Percentiles rank a stretch among this genome's conserved stretches.
phyloP scores from a whole-genome alignment of 2,888 invertebrate genomes.

The Drosophila algonquin region DNA sequence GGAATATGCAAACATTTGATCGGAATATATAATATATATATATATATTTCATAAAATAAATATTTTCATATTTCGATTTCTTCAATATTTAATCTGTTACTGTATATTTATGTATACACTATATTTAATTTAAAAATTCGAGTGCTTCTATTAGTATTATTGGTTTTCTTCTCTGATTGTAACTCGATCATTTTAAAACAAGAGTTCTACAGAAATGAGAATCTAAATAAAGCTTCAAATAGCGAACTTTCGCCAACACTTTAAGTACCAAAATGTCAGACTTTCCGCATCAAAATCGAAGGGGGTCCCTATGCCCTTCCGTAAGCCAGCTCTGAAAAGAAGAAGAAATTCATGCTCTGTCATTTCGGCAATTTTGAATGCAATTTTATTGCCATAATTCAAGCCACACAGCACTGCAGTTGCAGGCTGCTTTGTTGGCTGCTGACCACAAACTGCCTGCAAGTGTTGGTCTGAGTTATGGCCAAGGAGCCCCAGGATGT shows the following conservation, averaged over 20 bases:
- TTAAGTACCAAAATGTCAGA: neutral
- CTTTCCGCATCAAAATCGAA: neutral
- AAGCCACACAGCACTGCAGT: conserved; percentile 50
- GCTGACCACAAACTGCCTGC: conserved; percentile 47
- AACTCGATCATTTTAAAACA: neutral
- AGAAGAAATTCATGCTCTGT: conserved; percentile 30
- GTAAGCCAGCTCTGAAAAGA: conserved; percentile 8
- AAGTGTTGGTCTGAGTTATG: conserved; percentile 63
- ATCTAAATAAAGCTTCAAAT: neutral
- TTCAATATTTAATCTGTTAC: too few relatives aligned
- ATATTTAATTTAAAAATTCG: too few relatives aligned
- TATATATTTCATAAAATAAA: too few relatives aligned
- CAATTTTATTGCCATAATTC: conserved; percentile 66
- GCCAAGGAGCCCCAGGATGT: conserved; percentile 9
- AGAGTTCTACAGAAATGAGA: neutral
- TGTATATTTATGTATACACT: too few relatives aligned
- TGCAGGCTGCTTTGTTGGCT: conserved; percentile 47
- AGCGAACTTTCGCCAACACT: neutral
- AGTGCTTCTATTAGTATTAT: neutral
- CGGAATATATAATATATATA: too few relatives aligned
- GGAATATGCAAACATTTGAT: too few relatives aligned
- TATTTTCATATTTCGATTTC: too few relatives aligned
- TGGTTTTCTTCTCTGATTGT: too few relatives aligned
- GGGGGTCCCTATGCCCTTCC: neutral
- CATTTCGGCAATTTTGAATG: conserved; percentile 48